Conservation (phyloP, 1,140 invertebrate genomes). For the Trinorchestia longiramus region DNA sequence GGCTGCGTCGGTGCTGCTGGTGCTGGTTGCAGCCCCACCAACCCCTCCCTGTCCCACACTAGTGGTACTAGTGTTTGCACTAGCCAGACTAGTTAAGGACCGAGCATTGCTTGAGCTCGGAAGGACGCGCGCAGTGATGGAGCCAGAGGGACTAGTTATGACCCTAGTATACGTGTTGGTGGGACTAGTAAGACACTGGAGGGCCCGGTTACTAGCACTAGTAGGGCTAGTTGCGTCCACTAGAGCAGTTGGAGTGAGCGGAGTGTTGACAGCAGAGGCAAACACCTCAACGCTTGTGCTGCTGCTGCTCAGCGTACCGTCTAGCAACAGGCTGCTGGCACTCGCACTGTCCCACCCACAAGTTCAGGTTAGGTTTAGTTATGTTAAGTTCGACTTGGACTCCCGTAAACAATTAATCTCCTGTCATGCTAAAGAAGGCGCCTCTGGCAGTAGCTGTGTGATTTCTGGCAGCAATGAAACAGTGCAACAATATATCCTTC, state of each 20-base stretch:
- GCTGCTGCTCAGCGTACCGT: slow-evolving; percentile 43
- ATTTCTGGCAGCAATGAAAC: too few species aligned
- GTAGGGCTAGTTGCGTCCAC: slow-evolving; percentile 11
- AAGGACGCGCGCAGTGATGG: neutral
- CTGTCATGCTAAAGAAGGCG: too few species aligned
- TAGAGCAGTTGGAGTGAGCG: neutral
- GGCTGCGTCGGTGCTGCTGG: neutral
- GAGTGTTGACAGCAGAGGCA: slow-evolving; percentile 2
- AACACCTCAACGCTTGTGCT: slow-evolving; percentile 1
- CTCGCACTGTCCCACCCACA: neutral
- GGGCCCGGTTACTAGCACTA: neutral
- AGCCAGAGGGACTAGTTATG: neutral
- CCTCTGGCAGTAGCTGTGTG: too few species aligned
- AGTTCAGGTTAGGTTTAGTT: neutral
- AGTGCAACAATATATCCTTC: too few species aligned
- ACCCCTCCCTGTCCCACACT: neutral
- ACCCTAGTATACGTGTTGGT: neutral
- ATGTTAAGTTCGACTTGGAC: too few species aligned
- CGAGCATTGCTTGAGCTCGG: neutral
- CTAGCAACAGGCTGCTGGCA: slow-evolving; percentile 6
- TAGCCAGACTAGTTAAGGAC: neutral
- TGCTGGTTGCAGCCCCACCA: neutral
- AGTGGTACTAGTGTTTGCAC: slow-evolving; percentile 28
- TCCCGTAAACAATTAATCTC: too few species aligned
- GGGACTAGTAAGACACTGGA: neutral